These are phyloP conservation scores for Pampus argenteus DNA, from an alignment of 2,797 vertebrate genomes.

Conservation along the genomic window DNA sequence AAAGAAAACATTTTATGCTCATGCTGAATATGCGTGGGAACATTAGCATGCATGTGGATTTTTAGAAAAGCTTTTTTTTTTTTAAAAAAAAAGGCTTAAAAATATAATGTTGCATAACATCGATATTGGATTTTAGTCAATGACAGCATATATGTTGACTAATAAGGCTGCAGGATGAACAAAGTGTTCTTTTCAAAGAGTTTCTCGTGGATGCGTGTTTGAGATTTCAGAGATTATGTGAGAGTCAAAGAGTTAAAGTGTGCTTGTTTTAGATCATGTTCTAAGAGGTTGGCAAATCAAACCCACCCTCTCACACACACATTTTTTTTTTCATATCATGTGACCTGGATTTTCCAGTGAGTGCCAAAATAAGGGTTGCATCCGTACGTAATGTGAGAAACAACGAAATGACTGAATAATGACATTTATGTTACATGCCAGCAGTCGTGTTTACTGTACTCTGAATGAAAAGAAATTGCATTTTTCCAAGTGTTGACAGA, in stretches of 20 bases:
- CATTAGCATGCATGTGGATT: not conserved
- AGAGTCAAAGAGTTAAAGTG: slow-evolving; percentile 35
- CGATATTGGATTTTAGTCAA: not conserved
- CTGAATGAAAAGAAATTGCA: slow-evolving; percentile 32
- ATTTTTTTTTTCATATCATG: slow-evolving; percentile 28
- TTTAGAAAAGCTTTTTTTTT: slow-evolving; percentile 5
- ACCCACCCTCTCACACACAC: slow-evolving; percentile 18
- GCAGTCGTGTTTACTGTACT: slow-evolving; percentile 32
- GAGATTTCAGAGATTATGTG: slow-evolving; percentile 5
- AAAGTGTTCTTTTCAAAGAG: slow-evolving; percentile 18
- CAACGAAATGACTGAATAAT: slow-evolving; percentile 37
- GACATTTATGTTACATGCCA: slow-evolving; percentile 46
- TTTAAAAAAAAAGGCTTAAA: not conserved
- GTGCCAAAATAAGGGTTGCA: slow-evolving; percentile 21
- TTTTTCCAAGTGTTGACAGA: slow-evolving; percentile 55
- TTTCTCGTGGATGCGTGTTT: slow-evolving; percentile 14
- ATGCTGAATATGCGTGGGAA: not conserved
- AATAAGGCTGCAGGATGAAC: slow-evolving; percentile 6
- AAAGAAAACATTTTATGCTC: slow-evolving; percentile 4
- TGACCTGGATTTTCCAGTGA: slow-evolving; percentile 48
- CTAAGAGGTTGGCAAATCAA: slow-evolving; percentile 30
- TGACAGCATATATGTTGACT: not conserved
- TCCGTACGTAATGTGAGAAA: slow-evolving; percentile 42
- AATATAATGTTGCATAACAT: not conserved
- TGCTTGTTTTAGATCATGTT: slow-evolving; percentile 41